Evolutionary conservation across 1,140 invertebrate species (phyloP).

Genomic region (Drosophila kepulauana): DNA sequence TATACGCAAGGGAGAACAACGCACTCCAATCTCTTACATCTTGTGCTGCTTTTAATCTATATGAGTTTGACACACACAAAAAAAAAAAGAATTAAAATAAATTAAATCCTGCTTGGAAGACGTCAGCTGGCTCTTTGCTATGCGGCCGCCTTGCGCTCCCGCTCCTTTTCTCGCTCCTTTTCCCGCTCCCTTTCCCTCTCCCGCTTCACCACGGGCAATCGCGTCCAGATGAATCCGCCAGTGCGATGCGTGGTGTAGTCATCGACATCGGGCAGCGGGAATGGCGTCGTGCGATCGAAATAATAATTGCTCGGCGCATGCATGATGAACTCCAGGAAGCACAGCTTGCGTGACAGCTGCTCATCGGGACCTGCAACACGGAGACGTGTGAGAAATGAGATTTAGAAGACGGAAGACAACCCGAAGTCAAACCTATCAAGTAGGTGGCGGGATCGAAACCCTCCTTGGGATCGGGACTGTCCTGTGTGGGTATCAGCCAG

Average conservation of each 20-base stretch:
- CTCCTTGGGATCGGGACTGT: conserved; percentile 91
- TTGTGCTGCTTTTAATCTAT: not conserved
- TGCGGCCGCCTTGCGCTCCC: conserved; percentile 39
- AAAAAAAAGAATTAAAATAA: not conserved
- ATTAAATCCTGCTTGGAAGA: conserved; percentile 1
- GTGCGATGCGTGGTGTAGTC: conserved; percentile 83
- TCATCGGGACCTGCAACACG: conserved; percentile 92
- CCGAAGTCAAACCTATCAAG: conserved; percentile 89
- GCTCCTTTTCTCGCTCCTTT: conserved; percentile 15
- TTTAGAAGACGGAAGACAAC: not conserved
- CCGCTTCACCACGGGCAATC: conserved; percentile 61
- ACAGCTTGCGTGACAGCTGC: conserved; percentile 94
- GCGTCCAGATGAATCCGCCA: conserved; percentile 90
- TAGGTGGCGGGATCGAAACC: conserved; percentile 96
- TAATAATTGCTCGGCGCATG: conserved; percentile 97
- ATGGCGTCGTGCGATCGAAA: conserved; percentile 91
- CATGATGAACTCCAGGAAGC: conserved; percentile 96
- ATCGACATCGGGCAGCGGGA: conserved; percentile 88
- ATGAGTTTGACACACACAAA: too few species aligned
- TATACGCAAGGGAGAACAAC: not conserved
- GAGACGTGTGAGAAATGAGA: not conserved
- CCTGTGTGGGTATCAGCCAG: conserved; percentile 94
- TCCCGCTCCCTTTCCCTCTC: too few species aligned
- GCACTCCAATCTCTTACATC: not conserved
- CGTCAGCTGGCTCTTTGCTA: conserved; percentile 3